Evolutionary conservation across 2,888 invertebrate genomes (phyloP).

Genomic region (Dryadula phaetusa): DNA sequence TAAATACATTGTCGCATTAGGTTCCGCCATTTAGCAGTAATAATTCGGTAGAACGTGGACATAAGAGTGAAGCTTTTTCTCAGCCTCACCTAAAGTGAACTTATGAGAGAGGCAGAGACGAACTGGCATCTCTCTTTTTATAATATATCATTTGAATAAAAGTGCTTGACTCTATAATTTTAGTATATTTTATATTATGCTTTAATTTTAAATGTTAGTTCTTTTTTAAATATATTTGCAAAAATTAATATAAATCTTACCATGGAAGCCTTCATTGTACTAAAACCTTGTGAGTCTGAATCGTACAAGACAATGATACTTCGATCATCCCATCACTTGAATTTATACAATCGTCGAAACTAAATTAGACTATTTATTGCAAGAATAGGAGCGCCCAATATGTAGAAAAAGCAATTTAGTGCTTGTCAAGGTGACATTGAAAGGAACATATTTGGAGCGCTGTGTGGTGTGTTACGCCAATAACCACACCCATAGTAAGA

Average conservation of each 20-base stretch:
- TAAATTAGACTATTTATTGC: constrained; percentile 76
- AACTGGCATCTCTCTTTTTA: too few species aligned
- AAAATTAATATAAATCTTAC: constrained; percentile 48
- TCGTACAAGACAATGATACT: constrained; percentile 66
- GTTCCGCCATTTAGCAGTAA: too few species aligned
- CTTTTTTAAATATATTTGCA: not conserved
- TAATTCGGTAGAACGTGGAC: too few species aligned
- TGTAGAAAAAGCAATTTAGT: constrained; percentile 76
- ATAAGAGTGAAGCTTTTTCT: too few species aligned
- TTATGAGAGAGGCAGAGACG: too few species aligned
- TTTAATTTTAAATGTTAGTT: not conserved
- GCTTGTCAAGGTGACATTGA: constrained; percentile 70
- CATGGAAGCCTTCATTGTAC: constrained; percentile 69
- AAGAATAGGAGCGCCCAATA: constrained; percentile 65
- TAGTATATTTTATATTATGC: not conserved
- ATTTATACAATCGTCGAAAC: constrained; percentile 74
- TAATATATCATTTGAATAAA: too few species aligned
- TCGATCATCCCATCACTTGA: constrained; percentile 58
- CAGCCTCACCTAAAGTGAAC: too few species aligned
- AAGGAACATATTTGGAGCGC: constrained; percentile 65
- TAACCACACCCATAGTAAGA: constrained; percentile 58
- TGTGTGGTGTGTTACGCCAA: constrained; percentile 65
- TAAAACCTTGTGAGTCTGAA: constrained; percentile 52
- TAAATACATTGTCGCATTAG: too few species aligned
- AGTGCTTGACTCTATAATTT: too few species aligned